Conservation (phyloP, 2,888 invertebrate genomes). For the Chrysolina americana region DNA sequence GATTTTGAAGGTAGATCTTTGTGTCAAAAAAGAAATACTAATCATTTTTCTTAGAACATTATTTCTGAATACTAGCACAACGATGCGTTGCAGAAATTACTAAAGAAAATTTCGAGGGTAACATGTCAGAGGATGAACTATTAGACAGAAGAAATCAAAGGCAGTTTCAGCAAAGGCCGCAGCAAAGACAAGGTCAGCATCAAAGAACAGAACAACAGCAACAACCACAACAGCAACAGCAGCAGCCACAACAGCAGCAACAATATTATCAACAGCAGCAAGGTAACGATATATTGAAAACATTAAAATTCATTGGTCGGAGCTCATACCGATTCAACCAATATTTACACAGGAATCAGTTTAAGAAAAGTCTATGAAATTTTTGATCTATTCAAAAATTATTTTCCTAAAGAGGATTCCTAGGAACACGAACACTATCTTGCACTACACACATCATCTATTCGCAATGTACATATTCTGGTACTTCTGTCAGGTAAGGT, state of each 20-base stretch:
- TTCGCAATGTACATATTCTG: constrained; percentile 13
- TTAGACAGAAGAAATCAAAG: constrained; percentile 68
- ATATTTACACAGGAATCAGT: background rate
- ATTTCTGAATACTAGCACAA: constrained; percentile 66
- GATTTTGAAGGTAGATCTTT: constrained; percentile 55
- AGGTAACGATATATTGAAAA: constrained; percentile 48
- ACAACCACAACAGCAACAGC: constrained; percentile 66
- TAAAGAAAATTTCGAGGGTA: constrained; percentile 82
- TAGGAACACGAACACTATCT: background rate
- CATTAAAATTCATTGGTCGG: constrained; percentile 26
- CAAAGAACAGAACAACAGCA: constrained; percentile 67
- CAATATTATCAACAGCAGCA: constrained; percentile 60
- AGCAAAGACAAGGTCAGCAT: constrained; percentile 68
- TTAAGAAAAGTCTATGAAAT: background rate
- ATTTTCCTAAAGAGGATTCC: no score
- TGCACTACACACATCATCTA: background rate
- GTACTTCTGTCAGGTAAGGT: constrained; percentile 25
- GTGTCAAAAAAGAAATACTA: constrained; percentile 61
- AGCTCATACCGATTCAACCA: background rate
- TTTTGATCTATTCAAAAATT: no score
- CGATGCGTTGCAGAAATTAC: constrained; percentile 80
- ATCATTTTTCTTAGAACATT: constrained; percentile 57
- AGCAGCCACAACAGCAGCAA: constrained; percentile 65
- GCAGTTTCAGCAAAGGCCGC: constrained; percentile 61
- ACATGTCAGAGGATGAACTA: constrained; percentile 80